These are phyloP conservation scores for Aphodius sticticus DNA, from an alignment of 2,888 invertebrate genomes.

Conservation along the genomic window DNA sequence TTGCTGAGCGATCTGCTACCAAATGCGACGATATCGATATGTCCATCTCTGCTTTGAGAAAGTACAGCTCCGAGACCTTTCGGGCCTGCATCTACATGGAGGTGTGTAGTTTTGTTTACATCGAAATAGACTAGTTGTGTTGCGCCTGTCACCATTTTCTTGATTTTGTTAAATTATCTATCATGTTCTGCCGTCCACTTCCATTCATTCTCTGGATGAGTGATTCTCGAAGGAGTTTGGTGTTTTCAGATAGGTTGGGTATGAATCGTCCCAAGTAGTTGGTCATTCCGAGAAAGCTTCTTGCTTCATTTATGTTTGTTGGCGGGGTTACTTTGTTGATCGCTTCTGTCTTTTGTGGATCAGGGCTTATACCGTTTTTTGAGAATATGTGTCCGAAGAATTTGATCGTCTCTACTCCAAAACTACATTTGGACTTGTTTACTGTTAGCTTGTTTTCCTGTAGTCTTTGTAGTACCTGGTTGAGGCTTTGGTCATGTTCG, in stretches of 20 bases:
- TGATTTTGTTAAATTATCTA: conserved; percentile 11
- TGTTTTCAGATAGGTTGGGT: conserved; percentile 35
- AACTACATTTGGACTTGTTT: conserved; percentile 51
- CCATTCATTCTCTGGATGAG: conserved; percentile 29
- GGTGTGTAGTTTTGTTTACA: conserved; percentile 17
- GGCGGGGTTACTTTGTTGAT: conserved; percentile 46
- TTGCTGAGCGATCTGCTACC: conserved; percentile 46
- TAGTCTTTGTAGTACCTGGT: conserved; percentile 45
- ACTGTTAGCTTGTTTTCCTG: conserved; percentile 43
- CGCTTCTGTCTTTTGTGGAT: conserved; percentile 44
- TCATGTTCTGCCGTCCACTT: conserved; percentile 26
- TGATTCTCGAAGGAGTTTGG: conserved; percentile 25
- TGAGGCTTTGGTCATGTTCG: conserved; percentile 49
- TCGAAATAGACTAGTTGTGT: conserved; percentile 22
- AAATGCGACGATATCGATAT: conserved; percentile 43
- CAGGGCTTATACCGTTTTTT: conserved; percentile 46
- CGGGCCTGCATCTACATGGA: conserved; percentile 30
- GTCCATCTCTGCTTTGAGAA: conserved; percentile 14
- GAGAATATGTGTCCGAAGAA: conserved; percentile 50
- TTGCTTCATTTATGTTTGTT: conserved; percentile 41
- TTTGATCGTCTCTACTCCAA: conserved; percentile 40
- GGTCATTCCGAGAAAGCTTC: conserved; percentile 48
- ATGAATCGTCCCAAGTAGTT: conserved; percentile 47
- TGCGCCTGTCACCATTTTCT: conserved; percentile 13
- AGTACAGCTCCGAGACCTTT: conserved; percentile 28